Evolutionary conservation across 2,797 vertebrate genomes (phyloP), one percentile per base, ranked within the genome.

Genomic region (Syngnathus acus): DNA sequence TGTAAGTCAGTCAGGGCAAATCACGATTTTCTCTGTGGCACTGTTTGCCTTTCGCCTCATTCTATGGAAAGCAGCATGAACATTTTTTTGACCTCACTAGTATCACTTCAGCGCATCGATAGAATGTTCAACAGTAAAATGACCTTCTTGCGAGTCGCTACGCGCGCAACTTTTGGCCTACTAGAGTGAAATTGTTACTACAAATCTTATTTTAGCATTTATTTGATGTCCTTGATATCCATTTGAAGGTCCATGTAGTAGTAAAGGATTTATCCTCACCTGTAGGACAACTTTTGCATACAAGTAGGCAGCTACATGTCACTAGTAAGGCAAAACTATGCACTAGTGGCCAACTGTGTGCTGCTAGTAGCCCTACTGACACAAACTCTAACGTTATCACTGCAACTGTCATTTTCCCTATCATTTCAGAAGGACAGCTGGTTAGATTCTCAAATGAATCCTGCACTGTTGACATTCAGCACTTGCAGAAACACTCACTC

Each of bases 321-420:
- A 53, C 19, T 53, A 4, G n/a, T 2, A n/a, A 53, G 50, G 50
- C 50, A 53, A 21, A 53, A 53, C n/a, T 53, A 9, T 1, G 2
- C 50, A 51, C 8, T n/a, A 51, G 17, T n/a, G n/a, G 50, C 8
- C n/a, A 50, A 17, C 6, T 50, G 48, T n/a, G 48, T 50, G 50
- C n/a, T n/a, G 8, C 19, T 51, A 1, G 7, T 21, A 21, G 2
- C 6, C 9, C 50, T 8, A 21, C 8, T 21, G 50, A 21, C 16
- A 48, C 7, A 21, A 53, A 10, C n/a, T 53, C 14, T 3, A 21
- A 23, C n/a, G 32, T 80, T 84, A 82, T 68, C 81, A 77, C 64
- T 68, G 69, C 72, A 67, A 57, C 78, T 81, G 69, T 76, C 71
- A 78, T 82, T 80, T 78, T 73, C 55, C 66, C 63, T 67, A 42